Evolutionary conservation across 1,140 invertebrate genomes (phyloP), one percentile per base, ranked within the genome.

Genomic region (Papilio machaon): DNA sequence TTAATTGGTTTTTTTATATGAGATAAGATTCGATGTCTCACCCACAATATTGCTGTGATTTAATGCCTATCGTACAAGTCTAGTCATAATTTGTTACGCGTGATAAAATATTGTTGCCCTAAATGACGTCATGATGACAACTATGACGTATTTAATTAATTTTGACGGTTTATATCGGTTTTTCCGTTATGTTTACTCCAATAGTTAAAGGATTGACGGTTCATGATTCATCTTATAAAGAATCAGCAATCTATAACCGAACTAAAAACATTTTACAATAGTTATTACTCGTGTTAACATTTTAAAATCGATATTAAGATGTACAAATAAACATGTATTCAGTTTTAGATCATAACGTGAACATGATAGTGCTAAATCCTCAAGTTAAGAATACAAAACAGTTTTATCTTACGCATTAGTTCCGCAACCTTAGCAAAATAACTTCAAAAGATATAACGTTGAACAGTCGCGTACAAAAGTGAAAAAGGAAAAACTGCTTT

Each of bases 351-450:
- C 52, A 11, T 58, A 78, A 74, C 49, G 47, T 60, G 30, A 80
- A 79, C 11, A 73, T 30, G 84, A 85, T 87, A 85, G 83, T 83
- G 83, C 83, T 54, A 81, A 83, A 87, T 83, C 82, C 80, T 78
- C 81, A 80, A 82, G 64, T 84, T 73, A 82, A 86, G 82, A 80
- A 82, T 86, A 84, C 83, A 84, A 87, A 87, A 84, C 85, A 84
- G 80, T 76, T 73, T 87, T 87, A 85, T 87, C 86, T 82, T 17
- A 82, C 79, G 73, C 54, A 81, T 82, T 78, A 81, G 82, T 84
- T 82, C 46, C 79, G 80, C 35, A 82, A 78, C 74, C 49, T 64
- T 82, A 73, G 81, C 83, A 84, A 85, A 85, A 85, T 83, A 82
- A 58, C 79, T 80, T 60, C 82, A 82, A 74, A 70, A 46, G 80